Conservation (phyloP, 2,888 invertebrate species). For the Nemapogon koenigi region DNA sequence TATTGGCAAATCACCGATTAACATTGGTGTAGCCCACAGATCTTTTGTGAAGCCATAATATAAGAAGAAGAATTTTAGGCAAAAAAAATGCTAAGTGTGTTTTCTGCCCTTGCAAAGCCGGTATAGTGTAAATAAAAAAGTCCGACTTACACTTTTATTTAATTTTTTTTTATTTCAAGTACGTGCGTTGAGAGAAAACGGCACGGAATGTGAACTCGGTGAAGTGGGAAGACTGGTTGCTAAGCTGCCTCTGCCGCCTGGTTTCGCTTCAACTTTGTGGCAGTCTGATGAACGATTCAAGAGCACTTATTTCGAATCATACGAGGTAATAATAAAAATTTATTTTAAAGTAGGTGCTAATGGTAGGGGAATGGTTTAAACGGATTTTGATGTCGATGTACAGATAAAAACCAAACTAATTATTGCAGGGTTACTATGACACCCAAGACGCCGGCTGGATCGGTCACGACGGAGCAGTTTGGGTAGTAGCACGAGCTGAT, state of each 20-base stretch:
- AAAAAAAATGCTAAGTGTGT: too few species aligned
- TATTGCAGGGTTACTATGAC: slow-evolving; percentile 82
- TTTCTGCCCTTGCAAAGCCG: too few species aligned
- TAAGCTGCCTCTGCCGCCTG: slow-evolving; percentile 89
- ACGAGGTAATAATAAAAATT: slow-evolving; percentile 66
- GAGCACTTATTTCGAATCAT: slow-evolving; percentile 81
- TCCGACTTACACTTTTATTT: too few species aligned
- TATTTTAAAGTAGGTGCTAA: background rate
- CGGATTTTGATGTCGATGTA: background rate
- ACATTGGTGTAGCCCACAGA: too few species aligned
- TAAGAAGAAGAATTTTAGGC: too few species aligned
- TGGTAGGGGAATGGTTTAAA: background rate
- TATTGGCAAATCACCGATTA: too few species aligned
- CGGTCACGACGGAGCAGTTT: slow-evolving; percentile 83
- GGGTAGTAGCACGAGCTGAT: slow-evolving; percentile 90
- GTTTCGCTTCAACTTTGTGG: slow-evolving; percentile 84
- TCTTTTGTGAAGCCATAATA: too few species aligned
- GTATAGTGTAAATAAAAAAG: too few species aligned
- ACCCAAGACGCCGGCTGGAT: slow-evolving; percentile 94
- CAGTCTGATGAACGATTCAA: slow-evolving; percentile 80
- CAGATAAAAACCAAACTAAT: background rate
- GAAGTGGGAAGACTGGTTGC: slow-evolving; percentile 85
- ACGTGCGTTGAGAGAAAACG: slow-evolving; percentile 61
- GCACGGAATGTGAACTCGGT: slow-evolving; percentile 69
- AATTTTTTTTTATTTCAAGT: slow-evolving; percentile 21